phyloP scores from a whole-genome alignment of 1,140 invertebrate genomes.

The Varroa destructor region DNA sequence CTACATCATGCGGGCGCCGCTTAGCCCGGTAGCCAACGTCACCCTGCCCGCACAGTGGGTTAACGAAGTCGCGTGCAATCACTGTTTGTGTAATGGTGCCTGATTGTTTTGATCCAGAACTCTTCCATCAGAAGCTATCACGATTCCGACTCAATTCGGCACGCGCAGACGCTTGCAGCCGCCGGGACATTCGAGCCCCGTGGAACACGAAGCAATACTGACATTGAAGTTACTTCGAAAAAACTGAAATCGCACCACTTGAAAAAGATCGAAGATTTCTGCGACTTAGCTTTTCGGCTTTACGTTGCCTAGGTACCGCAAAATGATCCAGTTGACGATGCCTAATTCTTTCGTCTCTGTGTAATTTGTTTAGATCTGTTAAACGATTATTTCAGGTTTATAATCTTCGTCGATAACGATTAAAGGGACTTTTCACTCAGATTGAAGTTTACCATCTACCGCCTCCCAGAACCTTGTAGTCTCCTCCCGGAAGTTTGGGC shows the following conservation, averaged over 20 bases:
- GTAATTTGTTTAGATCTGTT: not conserved
- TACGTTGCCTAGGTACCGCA: not conserved
- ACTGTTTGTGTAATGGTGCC: not conserved
- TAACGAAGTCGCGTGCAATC: not conserved
- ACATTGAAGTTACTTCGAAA: not conserved
- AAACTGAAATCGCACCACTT: not conserved
- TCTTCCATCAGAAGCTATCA: too few species aligned
- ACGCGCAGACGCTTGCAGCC: not conserved
- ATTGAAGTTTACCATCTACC: not conserved
- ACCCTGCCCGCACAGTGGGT: not conserved
- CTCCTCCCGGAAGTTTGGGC: not conserved
- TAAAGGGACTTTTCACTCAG: not conserved
- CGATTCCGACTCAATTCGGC: too few species aligned
- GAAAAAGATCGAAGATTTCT: not conserved
- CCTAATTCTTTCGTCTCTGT: not conserved
- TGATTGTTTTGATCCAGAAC: too few species aligned
- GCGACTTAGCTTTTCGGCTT: not conserved
- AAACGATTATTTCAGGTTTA: not conserved
- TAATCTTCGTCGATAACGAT: too few species aligned
- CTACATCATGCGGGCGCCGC: too few species aligned
- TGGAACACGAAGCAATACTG: not conserved
- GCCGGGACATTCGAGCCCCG: constrained; percentile 10
- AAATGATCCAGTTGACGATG: not conserved
- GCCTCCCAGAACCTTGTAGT: not conserved
- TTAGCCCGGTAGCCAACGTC: too few species aligned